Evolutionary conservation across 1,140 invertebrate species (phyloP), one percentile per base, ranked within the genome.

Genomic region (Drosophila pallidifrons): DNA sequence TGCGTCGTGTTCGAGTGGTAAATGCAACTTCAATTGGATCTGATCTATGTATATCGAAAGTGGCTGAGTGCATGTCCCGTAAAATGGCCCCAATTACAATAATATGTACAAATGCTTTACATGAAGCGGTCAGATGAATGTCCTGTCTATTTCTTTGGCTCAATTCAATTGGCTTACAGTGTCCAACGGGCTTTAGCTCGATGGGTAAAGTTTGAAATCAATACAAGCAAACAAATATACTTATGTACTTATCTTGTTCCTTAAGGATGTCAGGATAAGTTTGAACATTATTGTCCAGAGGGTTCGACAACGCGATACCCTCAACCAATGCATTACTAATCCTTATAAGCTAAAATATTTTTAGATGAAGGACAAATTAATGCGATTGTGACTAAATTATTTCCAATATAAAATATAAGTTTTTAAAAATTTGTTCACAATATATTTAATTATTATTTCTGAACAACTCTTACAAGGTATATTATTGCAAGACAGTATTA

Each of bases 11-110:
- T 68, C 49, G 38, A 61, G 65, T 69, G 58, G 72, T 51, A 75
- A 75, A 69, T 69, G 72, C 72, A 75, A 61, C 58, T 75, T 69
- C 72, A 63, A 75, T 69, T 69, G 72, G 65, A 25, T 66, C 66
- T 69, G 68, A 75, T 61, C 65, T 55, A 57, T 71, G 66, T 63
- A 43, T 61, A 57, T 70, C 32, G 41, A 60, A 60, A 43, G 54
- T 15, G 13, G 32, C 49, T 15, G 49, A 61, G 49, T 69, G 49
- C 65, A 74, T 74, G 71, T 47, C 3, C 57, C 65, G 20, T 45
- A 74, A 68, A 68, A 55, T 74, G 65, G 38, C 15, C 6, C 66
- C 71, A 28, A 75, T 46, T 74, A 49, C 46, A 74, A 69, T 69
- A 75, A 75, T 55, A 60, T 74, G 55, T 54, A 73, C 65, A 69